Conservation (phyloP, 2,888 invertebrate species). For the Harmothoe impar region DNA sequence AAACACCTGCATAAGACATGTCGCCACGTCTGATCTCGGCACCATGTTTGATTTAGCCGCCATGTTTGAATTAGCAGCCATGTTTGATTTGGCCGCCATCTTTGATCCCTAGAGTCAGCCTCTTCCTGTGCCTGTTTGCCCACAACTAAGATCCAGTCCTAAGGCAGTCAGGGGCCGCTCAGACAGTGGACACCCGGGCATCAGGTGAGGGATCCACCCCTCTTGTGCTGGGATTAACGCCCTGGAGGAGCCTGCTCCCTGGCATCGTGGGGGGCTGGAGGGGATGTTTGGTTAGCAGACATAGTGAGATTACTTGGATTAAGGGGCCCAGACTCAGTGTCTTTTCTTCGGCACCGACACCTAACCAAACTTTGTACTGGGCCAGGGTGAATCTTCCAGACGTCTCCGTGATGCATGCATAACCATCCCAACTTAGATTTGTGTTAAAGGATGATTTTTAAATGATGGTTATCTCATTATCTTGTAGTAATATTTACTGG, state of each 20-base stretch:
- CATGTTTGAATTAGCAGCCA: neutral
- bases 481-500: too few relatives aligned
- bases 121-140: neutral
- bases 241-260: neutral
- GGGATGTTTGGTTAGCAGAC: neutral
- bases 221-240: neutral
- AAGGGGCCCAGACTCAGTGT: neutral
- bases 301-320: neutral
- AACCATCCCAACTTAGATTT: too few relatives aligned
- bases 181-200: neutral
- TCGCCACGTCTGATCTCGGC: neutral
- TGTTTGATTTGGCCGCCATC: neutral
- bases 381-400: too few relatives aligned
- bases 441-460: too few relatives aligned
- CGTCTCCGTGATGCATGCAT: too few relatives aligned
- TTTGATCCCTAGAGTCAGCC: neutral
- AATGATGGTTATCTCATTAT: too few relatives aligned
- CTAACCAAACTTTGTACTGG: too few relatives aligned
- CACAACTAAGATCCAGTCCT: neutral
- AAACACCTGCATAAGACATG: neutral
- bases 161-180: neutral
- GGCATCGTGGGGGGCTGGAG: neutral
- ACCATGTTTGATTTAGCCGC: neutral
- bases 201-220: neutral
- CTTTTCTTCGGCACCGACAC: too few relatives aligned